phyloP scores from a whole-genome alignment of 2,888 invertebrate species.

The Scelioninae gen. 1 region DNA sequence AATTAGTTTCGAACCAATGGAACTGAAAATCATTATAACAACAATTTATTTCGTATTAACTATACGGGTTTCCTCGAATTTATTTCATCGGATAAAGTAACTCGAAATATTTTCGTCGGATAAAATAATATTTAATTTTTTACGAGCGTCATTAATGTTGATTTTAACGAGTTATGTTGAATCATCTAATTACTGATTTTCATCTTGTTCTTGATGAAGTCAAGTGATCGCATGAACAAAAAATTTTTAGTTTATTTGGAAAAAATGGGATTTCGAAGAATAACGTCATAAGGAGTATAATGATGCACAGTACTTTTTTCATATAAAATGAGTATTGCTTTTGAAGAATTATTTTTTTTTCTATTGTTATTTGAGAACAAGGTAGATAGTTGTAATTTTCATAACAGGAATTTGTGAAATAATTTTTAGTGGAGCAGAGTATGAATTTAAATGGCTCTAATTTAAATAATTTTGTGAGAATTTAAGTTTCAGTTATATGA shows the following conservation, averaged over 20 bases:
- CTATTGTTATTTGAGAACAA: too few relatives aligned
- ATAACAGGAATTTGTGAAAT: too few relatives aligned
- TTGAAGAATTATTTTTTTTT: too few relatives aligned
- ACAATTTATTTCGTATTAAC: too few relatives aligned
- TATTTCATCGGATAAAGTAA: too few relatives aligned
- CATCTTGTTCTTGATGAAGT: conserved; percentile 24
- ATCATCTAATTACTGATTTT: conserved; percentile 38
- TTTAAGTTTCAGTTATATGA: too few relatives aligned
- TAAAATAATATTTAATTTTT: conserved; percentile 14
- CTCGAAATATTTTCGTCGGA: not conserved
- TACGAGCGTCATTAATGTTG: conserved; percentile 13
- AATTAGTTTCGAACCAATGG: conserved; percentile 49
- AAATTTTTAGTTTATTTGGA: not conserved
- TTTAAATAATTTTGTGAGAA: too few relatives aligned
- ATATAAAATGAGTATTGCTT: too few relatives aligned
- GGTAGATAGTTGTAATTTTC: too few relatives aligned
- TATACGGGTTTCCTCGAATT: too few relatives aligned
- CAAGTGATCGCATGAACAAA: not conserved
- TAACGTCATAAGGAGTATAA: not conserved
- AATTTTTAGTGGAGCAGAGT: too few relatives aligned
- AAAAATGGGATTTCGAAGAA: not conserved
- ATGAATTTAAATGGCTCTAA: too few relatives aligned
- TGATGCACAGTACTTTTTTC: conserved; percentile 7
- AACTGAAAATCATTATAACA: conserved; percentile 29
- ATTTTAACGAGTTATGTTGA: conserved; percentile 18